Evolutionary conservation across 2,797 vertebrate species (phyloP), one percentile per base, ranked within the genome.

Genomic region (Mormyrops attenuatus): DNA sequence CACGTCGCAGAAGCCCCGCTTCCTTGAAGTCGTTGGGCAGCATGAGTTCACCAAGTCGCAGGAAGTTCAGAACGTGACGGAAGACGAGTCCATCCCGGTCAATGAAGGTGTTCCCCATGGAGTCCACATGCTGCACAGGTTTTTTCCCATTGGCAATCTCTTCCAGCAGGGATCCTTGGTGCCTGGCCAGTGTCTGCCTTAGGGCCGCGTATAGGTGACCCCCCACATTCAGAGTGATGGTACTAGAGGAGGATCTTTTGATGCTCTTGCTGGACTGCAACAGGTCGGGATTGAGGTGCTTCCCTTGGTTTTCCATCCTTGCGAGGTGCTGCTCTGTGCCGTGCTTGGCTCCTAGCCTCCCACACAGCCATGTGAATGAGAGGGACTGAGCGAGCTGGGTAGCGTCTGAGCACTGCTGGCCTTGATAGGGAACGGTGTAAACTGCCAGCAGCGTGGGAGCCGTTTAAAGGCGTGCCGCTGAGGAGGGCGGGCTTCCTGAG

Each of bases 71-170:
- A 91, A 99, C 96, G 47, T 99, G 99, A 89, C 99, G 97, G 94
- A 99, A 99, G 90, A 99, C 96, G 8, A 98, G 97, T 90, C 99
- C 99, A 17, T 99, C 99, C 90, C 99, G 97, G 94, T 99, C 99
- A 52, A 99, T 98, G 93, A 99, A 99, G 5, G 97, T 97, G 94
- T 99, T 98, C 87, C 99, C 99, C 0, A 99, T 97, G 11, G 98
- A 97, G 92, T 99, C 99, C 0, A 96, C 97, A 0, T 98, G 98
- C 93, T 98, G 97, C 89, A 98, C 97, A 0, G 97, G 96, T 95
- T 96, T 98, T 94, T 97, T 99, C 85, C 98, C 98, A 0, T 96
- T 98, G 89, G 97, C 97, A 90, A 99, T 93, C 90, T 98, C 98
- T 94, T 99, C 99, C 90, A 99, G 97, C 90, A 97, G 96, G 88